Percentiles rank a stretch among this genome's conserved stretches.
phyloP scores from a whole-genome alignment of 2,888 invertebrate genomes.

The Melinaea marsaeus region DNA sequence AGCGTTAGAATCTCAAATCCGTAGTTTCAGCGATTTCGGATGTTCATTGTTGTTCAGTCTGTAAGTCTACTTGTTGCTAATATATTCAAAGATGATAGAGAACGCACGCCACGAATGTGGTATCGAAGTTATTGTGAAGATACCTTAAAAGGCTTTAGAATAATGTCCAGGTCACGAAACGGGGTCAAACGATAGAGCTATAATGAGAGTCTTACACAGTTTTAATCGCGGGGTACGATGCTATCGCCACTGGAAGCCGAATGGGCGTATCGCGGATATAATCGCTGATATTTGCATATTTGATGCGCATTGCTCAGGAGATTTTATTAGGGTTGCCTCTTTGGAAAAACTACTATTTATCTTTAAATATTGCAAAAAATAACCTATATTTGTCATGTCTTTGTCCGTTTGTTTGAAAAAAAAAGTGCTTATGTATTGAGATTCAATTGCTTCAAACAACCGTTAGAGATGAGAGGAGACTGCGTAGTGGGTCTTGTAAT shows the following conservation, averaged over 20 bases:
- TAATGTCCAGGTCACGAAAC: conserved; percentile 29
- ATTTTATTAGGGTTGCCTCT: conserved; percentile 8
- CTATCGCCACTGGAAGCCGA: conserved; percentile 40
- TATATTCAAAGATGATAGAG: neutral
- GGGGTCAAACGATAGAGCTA: conserved; percentile 40
- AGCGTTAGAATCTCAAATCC: too few species aligned
- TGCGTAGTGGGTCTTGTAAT: too few species aligned
- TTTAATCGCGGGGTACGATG: conserved; percentile 36
- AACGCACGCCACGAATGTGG: neutral
- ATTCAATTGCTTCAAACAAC: too few species aligned
- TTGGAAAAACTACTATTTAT: neutral
- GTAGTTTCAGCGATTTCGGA: too few species aligned
- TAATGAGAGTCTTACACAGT: conserved; percentile 42
- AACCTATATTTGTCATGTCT: too few species aligned
- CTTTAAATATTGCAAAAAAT: too few species aligned
- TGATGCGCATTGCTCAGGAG: conserved; percentile 33
- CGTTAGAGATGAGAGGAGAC: too few species aligned
- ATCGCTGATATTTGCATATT: conserved; percentile 50
- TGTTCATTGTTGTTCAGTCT: too few species aligned
- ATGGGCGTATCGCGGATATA: conserved; percentile 42
- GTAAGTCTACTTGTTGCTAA: too few species aligned
- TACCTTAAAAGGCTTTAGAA: conserved; percentile 18
- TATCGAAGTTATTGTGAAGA: conserved; percentile 22
- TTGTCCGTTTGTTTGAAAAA: too few species aligned
- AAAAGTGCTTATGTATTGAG: too few species aligned